Evolutionary conservation across 2,888 invertebrate genomes (phyloP).

Genomic region (Euproctis similis): DNA sequence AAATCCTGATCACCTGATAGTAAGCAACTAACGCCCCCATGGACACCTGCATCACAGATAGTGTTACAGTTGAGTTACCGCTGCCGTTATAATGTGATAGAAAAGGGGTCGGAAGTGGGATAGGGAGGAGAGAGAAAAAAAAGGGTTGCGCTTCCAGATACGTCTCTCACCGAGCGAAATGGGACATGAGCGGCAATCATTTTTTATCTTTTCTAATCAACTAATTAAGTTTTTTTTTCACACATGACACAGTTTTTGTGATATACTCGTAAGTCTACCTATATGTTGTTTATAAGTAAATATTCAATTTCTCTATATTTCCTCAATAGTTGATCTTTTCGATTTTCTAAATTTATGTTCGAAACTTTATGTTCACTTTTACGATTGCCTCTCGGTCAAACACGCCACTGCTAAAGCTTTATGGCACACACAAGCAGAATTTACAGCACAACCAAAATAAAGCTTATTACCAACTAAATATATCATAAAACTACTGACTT

Average conservation of each 20-base stretch:
- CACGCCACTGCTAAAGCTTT: conserved; percentile 61
- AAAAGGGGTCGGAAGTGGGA: no score
- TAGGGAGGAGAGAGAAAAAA: no score
- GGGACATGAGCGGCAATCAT: no score
- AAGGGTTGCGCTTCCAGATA: no score
- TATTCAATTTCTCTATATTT: conserved; percentile 40
- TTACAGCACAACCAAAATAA: conserved; percentile 53
- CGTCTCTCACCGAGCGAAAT: no score
- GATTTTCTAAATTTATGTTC: conserved; percentile 63
- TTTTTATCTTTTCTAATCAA: conserved; percentile 1
- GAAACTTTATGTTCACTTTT: conserved; percentile 62
- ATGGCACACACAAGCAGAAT: conserved; percentile 54
- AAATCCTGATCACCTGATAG: no score
- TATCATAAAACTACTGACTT: conserved; percentile 9
- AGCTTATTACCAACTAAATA: conserved; percentile 30
- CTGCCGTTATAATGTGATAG: no score
- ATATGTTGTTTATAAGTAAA: conserved; percentile 12
- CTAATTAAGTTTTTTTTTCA: no score
- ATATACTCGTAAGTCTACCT: conserved; percentile 7
- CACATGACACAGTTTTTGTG: conserved; percentile 4
- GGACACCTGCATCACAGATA: no score
- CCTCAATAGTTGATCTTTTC: conserved; percentile 35
- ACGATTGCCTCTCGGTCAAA: conserved; percentile 64
- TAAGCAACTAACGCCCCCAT: no score
- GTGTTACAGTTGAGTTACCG: no score